A percentile compares a stretch with the other conserved stretches of the same genome.
These are phyloP conservation scores for Neogale vison DNA, from an alignment of 2,113 vertebrate species.

Conservation along the genomic window DNA sequence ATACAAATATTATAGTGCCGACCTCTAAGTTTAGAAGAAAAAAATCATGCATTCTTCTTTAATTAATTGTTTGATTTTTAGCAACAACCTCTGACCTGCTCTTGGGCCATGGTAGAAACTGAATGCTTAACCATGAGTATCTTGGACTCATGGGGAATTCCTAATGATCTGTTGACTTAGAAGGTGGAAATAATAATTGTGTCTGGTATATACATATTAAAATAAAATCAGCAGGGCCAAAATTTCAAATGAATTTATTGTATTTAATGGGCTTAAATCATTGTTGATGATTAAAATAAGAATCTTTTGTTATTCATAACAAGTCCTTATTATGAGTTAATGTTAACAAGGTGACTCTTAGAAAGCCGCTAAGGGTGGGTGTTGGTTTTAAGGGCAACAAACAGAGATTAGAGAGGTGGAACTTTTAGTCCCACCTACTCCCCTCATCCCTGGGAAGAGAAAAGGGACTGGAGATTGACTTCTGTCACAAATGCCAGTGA, in stretches of 20 bases:
- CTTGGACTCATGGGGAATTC: background rate
- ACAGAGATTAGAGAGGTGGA: background rate
- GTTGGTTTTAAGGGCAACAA: background rate
- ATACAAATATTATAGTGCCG: background rate
- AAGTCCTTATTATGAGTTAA: background rate
- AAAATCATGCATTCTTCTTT: background rate
- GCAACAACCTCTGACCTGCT: background rate
- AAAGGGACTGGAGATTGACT: background rate
- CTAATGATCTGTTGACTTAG: background rate
- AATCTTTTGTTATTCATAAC: background rate
- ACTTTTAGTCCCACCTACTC: background rate
- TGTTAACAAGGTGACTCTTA: background rate
- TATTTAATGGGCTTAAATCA: background rate
- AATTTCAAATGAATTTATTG: background rate
- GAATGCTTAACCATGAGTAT: background rate
- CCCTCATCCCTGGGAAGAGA: background rate
- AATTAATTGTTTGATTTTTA: background rate
- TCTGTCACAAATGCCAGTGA: background rate
- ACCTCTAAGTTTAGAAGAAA: background rate
- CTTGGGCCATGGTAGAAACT: background rate
- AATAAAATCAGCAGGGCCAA: background rate
- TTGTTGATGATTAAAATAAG: background rate
- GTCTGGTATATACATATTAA: background rate
- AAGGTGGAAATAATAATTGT: background rate
- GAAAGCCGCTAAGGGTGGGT: background rate